Percentiles rank a stretch among this genome's conserved stretches.
Evolutionary conservation across 2,797 vertebrate genomes (phyloP).

Genomic region (Argentina silus): DNA sequence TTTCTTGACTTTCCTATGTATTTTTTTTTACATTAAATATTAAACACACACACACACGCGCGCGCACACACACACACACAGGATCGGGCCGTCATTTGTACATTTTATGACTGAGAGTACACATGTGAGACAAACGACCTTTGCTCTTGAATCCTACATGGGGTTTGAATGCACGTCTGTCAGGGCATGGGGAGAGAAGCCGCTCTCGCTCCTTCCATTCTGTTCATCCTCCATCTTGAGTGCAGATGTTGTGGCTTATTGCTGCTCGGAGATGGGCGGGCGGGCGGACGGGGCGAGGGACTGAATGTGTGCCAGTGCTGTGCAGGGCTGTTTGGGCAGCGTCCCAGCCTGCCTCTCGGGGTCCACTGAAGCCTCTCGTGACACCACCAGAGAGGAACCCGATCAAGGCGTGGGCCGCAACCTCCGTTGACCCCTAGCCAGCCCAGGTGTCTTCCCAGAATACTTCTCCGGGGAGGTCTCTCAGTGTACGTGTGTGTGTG

Average conservation of each 20-base stretch:
- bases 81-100: not conserved
- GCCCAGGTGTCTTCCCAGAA: constrained; percentile 10
- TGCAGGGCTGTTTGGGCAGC: constrained; percentile 10
- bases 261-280: constrained; percentile 28
- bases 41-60: too few relatives aligned
- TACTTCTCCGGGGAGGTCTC: too few relatives aligned
- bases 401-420: constrained; percentile 28
- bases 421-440: constrained; percentile 28
- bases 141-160: constrained; percentile 1
- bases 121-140: constrained; percentile 12
- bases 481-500: not conserved
- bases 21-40: too few relatives aligned
- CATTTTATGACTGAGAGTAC: constrained; percentile 13
- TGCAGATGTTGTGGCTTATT: constrained; percentile 56
- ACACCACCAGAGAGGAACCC: constrained; percentile 18
- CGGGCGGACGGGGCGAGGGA: too few relatives aligned
- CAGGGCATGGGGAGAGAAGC: not conserved
- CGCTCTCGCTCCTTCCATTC: constrained; percentile 26
- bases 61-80: not conserved
- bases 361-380: constrained; percentile 14
- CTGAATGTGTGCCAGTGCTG: constrained; percentile 26
- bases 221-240: constrained; percentile 50
- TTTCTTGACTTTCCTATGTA: too few relatives aligned
- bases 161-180: constrained; percentile 27
- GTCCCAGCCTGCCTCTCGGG: constrained; percentile 28